Base-by-base conservation (phyloP, 1,140 invertebrate genomes). In the Aphaenogaster rudis region DNA sequence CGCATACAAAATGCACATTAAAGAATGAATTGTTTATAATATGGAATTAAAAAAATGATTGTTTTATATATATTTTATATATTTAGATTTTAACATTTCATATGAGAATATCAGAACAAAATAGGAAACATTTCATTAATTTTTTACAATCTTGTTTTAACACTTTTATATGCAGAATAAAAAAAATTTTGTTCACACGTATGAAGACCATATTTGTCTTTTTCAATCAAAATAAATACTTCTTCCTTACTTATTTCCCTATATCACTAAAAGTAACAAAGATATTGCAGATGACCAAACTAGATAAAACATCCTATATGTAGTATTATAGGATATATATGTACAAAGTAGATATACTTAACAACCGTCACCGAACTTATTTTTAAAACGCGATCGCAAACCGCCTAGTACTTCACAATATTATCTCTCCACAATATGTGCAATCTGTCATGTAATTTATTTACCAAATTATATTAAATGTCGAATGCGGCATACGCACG, bases 261-360 rank as follows among this genome's bases (percentile, higher is more conserved):
- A 45, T 42, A 59, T 6, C 11, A 21, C 2, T 6, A 50, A 52
- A 71, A 36, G 4, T 50, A 52, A 71, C 69, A 74, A 54, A 36
- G 28, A 36, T 59, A 61, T 77, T 28, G 39, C 21, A 61, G 2
- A n/a, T 42, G 3, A 42, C 17, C 17, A 57, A 21, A 61, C 61
- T 45, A 42, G 39, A 45, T 59, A 61, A 77, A 59, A 17, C 8
- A 45, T 28, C 36, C 17, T 66, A 50, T 50, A 50, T 36, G 45
- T 50, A 39, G 6, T 50, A 77, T 45, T 84, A 84, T 21, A 33
- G 15, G 15, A 57, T 76, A 71, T 11, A 61, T 48, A 59, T 59
- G 36, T 87, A 89, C 78, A 90, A 59, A 48, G 28, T 64, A 59
- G n/a, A 79, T 87, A 87, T 28, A 63, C 61, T 74, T 79, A 79